Evolutionary conservation across 2,888 invertebrate species (phyloP).

Genomic region (Cremastobaeus sp.): DNA sequence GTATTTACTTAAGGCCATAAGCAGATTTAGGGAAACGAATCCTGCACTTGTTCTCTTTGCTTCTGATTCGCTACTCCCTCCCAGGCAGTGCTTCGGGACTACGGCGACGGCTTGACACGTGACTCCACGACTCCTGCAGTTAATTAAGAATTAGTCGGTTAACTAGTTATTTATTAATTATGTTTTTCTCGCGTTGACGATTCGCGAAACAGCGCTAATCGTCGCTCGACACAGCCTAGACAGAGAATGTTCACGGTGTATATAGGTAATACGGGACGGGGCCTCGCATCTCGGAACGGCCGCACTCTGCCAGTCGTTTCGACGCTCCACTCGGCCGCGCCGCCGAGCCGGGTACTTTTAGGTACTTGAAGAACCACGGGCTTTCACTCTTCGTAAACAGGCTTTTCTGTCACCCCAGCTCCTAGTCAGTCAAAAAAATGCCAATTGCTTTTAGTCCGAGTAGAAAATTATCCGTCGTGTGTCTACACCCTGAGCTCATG

Average conservation of each 20-base stretch:
- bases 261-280: conserved; percentile 34
- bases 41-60: conserved; percentile 20
- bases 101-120: conserved; percentile 4
- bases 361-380: conserved; percentile 30
- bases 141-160: too few species aligned
- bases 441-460: too few species aligned
- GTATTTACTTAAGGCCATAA: conserved; percentile 71
- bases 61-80: too few species aligned
- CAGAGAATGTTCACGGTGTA: conserved; percentile 76
- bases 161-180: conserved; percentile 16
- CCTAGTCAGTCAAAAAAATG: too few species aligned
- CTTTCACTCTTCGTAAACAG: conserved; percentile 37
- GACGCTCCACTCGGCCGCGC: conserved; percentile 31
- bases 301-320: conserved; percentile 42
- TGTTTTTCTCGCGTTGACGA: conserved; percentile 20
- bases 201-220: conserved; percentile 68
- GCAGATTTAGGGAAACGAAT: conserved; percentile 66
- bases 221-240: conserved; percentile 71
- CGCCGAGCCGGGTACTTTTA: conserved; percentile 46
- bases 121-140: conserved; percentile 14
- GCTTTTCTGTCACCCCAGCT: too few species aligned
- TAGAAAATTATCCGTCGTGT: too few species aligned
- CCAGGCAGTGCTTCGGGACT: conserved; percentile 40
- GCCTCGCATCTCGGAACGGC: conserved; percentile 16
- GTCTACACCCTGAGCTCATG: too few species aligned